Evolutionary conservation across 1,140 invertebrate genomes (phyloP).

Genomic region (Olivierus martensii): DNA sequence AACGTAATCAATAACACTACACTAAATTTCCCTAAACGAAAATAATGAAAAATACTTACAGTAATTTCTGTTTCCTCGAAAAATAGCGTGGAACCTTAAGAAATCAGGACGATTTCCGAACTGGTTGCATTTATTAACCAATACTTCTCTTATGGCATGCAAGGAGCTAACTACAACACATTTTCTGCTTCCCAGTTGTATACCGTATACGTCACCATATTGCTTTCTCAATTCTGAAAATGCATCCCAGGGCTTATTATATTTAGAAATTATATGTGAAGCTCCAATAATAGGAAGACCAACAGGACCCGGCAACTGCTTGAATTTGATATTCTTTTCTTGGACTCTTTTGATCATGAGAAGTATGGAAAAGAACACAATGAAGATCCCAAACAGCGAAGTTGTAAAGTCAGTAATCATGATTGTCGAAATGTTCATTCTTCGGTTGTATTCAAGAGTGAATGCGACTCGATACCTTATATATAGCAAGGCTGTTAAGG

Average conservation of each 20-base stretch:
- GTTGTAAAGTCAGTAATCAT: no score
- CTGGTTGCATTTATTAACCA: constrained; percentile 59
- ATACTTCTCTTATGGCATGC: constrained; percentile 54
- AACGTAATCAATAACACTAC: no score
- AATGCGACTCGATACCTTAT: no score
- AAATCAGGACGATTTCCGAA: constrained; percentile 71
- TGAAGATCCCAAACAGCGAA: no score
- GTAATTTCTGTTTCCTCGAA: constrained; percentile 48
- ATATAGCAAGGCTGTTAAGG: no score
- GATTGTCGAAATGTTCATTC: no score
- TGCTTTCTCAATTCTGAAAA: constrained; percentile 50
- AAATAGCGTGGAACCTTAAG: constrained; percentile 47
- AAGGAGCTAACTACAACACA: constrained; percentile 64
- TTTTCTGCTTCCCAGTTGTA: constrained; percentile 50
- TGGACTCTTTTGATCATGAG: no score
- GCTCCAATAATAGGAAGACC: constrained; percentile 49
- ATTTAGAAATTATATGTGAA: constrained; percentile 47
- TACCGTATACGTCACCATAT: constrained; percentile 59
- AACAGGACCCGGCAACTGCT: constrained; percentile 37
- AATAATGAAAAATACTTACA: constrained; percentile 41
- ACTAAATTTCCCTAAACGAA: constrained; percentile 4
- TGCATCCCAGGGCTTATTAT: constrained; percentile 52
- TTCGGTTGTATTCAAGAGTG: no score
- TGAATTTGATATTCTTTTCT: not conserved
- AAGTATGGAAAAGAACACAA: no score